A percentile compares a stretch with the other conserved stretches of the same genome.
These are phyloP conservation scores for Gymnodraco acuticeps DNA, from an alignment of 2,797 vertebrate species.

Conservation along the genomic window DNA sequence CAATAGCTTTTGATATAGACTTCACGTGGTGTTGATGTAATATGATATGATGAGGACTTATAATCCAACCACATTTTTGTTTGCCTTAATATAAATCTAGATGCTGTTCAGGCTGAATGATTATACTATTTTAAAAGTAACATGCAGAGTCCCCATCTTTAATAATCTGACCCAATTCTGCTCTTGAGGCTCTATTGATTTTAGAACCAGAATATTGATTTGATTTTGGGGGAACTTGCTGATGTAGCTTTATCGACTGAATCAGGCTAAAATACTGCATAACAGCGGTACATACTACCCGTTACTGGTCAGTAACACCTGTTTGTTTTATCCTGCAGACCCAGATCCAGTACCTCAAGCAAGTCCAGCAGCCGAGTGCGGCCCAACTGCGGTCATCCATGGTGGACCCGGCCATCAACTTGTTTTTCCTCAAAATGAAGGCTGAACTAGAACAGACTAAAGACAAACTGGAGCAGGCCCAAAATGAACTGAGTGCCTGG, in stretches of 20 bases:
- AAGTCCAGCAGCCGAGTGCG: slow-evolving; percentile 98
- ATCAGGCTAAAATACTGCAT: not conserved
- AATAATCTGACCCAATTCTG: not conserved
- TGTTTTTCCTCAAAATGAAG: slow-evolving; percentile 99
- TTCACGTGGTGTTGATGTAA: not conserved
- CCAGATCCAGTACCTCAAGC: slow-evolving; percentile 99
- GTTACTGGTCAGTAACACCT: slow-evolving; percentile 66
- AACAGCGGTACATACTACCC: not conserved
- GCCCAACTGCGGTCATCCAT: slow-evolving; percentile 99
- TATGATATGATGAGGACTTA: not conserved
- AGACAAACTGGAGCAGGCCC: slow-evolving; percentile 99
- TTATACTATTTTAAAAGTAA: not conserved
- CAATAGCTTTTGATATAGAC: not conserved
- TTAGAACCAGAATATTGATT: not conserved
- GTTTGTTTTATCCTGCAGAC: slow-evolving; percentile 87
- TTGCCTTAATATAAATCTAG: not conserved
- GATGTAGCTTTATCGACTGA: not conserved
- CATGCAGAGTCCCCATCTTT: not conserved
- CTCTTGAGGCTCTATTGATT: not conserved
- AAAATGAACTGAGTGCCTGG: slow-evolving; percentile 99
- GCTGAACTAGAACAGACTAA: slow-evolving; percentile 99
- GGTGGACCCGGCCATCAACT: slow-evolving; percentile 99
- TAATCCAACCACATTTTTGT: not conserved
- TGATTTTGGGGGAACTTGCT: not conserved
- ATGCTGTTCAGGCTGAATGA: not conserved